Evolutionary conservation across 2,113 vertebrate genomes (phyloP), one percentile per base, ranked within the genome.

Genomic region (Ardeotis arabs): DNA sequence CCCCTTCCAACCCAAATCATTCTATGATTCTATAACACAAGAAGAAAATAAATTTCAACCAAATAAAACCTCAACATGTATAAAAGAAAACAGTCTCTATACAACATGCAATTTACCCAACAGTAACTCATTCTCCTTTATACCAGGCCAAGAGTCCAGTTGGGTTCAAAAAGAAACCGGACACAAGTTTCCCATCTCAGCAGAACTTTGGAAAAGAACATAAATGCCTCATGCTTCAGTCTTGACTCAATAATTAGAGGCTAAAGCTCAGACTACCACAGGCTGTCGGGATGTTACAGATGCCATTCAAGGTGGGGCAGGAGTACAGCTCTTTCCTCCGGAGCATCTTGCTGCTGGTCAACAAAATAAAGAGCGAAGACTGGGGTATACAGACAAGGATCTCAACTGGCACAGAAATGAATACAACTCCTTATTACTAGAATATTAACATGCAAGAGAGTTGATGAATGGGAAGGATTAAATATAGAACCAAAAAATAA

Each of bases 401-500:
- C 49, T 62, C 53, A 92, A 89, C 62, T n/a, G 74, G 84, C 77
- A 95, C 41, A 85, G 59, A 70, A 92, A 92, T 3, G 22, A 58
- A 22, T 9, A 47, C 28, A 59, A 50, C n/a, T 87, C 64, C 24
- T 69, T 79, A 79, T 56, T 84, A 89, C 5, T 59, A 55, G 74
- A 89, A 63, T 41, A 87, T 74, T 70, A 95, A 76, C 2, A 27
- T 0, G 11, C 10, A 3, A 89, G 76, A 60, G 67, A 87, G 81
- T 50, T 87, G 95, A 95, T 96, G 93, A 96, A 97, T 92, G 87
- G 50, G 90, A 89, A 94, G 59, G 62, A 96, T 92, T 93, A 95
- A 96, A 97, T 87, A 97, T 88, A 95, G 95, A 95, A 91, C 66
- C 21, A 87, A 84, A 95, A 95, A 94, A 84, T 68, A 96, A 94